Conservation (phyloP, 2,113 vertebrate genomes). For the Neopipo cinnamomea region DNA sequence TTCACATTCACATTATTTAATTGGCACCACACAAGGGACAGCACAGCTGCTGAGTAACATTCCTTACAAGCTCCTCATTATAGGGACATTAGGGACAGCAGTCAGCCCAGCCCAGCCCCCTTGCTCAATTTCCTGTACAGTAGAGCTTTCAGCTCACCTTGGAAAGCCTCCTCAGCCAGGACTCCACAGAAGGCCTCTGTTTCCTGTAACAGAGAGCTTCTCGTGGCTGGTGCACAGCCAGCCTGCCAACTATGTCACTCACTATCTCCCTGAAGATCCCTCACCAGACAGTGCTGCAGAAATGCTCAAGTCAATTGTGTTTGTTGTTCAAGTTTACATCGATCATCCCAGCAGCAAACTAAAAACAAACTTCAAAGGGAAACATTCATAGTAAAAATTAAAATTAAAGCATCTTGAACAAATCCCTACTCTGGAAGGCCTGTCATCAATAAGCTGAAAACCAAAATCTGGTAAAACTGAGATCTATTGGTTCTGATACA, state of each 20-base stretch:
- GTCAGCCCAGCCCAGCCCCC: slow-evolving; percentile 40
- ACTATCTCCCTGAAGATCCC: background rate
- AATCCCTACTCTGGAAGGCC: background rate
- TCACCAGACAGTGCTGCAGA: background rate
- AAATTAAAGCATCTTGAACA: background rate
- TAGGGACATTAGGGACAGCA: slow-evolving; percentile 56
- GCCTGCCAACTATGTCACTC: background rate
- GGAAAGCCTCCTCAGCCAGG: slow-evolving; percentile 1
- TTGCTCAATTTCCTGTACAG: slow-evolving; percentile 60
- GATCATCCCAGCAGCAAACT: background rate
- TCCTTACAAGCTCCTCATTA: slow-evolving; percentile 60
- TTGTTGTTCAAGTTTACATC: background rate
- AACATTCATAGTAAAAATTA: background rate
- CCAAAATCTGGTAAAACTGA: background rate
- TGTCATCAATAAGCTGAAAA: background rate
- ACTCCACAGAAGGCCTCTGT: background rate
- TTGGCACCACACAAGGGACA: slow-evolving; percentile 32
- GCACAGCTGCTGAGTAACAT: slow-evolving; percentile 40
- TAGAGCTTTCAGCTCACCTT: slow-evolving; percentile 35
- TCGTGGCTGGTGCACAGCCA: background rate
- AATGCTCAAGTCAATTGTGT: background rate
- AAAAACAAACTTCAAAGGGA: background rate
- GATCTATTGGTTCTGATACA: background rate
- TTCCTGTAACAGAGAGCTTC: slow-evolving; percentile 1
- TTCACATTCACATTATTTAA: slow-evolving; percentile 50